These are phyloP conservation scores for Bolinopsis microptera DNA, from an alignment of 37 sponge, comb jelly and placozoan species.

Conservation along the genomic window DNA sequence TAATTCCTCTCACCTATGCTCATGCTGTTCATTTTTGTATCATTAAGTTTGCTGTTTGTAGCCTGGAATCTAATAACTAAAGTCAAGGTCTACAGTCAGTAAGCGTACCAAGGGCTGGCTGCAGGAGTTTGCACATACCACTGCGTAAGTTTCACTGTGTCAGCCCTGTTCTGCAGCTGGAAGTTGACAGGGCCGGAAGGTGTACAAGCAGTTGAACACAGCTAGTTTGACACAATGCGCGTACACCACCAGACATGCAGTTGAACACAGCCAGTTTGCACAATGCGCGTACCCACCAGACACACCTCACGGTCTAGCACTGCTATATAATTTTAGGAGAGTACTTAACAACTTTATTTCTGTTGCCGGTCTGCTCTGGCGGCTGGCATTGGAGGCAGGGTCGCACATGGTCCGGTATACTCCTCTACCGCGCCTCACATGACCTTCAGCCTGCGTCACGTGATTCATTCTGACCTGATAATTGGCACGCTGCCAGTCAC, in stretches of 20 bases:
- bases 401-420: conserved; percentile 10
- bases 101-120: not conserved
- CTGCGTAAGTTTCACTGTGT: not conserved
- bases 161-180: not conserved
- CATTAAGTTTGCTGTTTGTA: not conserved
- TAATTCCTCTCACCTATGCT: too few species aligned
- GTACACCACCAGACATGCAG: not conserved
- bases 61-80: not conserved
- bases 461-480: not conserved
- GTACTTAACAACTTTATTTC: conserved; percentile 64
- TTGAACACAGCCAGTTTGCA: not conserved
- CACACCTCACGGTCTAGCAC: not conserved
- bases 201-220: not conserved
- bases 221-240: not conserved
- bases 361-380: conserved; percentile 6
- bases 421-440: not conserved
- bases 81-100: not conserved
- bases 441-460: not conserved
- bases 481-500: conserved; percentile 55
- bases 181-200: not conserved
- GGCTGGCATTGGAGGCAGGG: conserved; percentile 41
- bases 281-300: not conserved
- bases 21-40: not conserved
- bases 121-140: not conserved
- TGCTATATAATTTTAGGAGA: conserved; percentile 33